These are phyloP conservation scores for Toxotes chatareus DNA, from an alignment of 2,113 vertebrate species.

Conservation along the genomic window DNA sequence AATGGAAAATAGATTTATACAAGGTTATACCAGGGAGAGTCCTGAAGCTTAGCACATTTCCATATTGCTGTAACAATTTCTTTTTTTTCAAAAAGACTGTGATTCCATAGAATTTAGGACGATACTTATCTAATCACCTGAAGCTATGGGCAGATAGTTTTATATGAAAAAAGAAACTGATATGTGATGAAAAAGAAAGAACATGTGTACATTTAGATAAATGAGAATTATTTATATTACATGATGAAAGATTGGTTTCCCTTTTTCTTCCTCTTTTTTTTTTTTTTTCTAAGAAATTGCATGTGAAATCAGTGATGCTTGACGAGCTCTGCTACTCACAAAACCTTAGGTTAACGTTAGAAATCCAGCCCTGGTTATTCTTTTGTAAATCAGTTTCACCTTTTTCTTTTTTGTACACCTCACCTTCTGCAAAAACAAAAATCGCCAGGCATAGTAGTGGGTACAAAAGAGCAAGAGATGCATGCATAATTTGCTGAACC, in stretches of 20 bases:
- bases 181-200: slow-evolving; percentile 67
- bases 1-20: slow-evolving; percentile 80
- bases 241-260: slow-evolving; percentile 82
- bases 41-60: slow-evolving; percentile 85
- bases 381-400: slow-evolving; percentile 66
- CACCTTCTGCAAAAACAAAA: slow-evolving; percentile 90
- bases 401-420: slow-evolving; percentile 80
- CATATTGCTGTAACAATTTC: slow-evolving; percentile 84
- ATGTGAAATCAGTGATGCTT: slow-evolving; percentile 94
- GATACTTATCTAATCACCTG: slow-evolving; percentile 78
- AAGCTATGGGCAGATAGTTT: slow-evolving; percentile 83
- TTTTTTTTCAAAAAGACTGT: slow-evolving; percentile 90
- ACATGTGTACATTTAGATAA: slow-evolving; percentile 91
- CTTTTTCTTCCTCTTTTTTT: slow-evolving; percentile 28
- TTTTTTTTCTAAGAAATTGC: slow-evolving; percentile 85
- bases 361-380: slow-evolving; percentile 80
- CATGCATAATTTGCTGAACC: slow-evolving; percentile 95
- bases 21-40: slow-evolving; percentile 77
- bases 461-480: slow-evolving; percentile 93
- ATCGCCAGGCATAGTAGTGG: slow-evolving; percentile 91
- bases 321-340: slow-evolving; percentile 89
- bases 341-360: slow-evolving; percentile 86
- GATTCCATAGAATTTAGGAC: slow-evolving; percentile 89
- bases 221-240: slow-evolving; percentile 90
- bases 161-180: slow-evolving; percentile 78